Conservation (phyloP, 2,113 vertebrate species). For the Epinephelus fuscoguttatus region DNA sequence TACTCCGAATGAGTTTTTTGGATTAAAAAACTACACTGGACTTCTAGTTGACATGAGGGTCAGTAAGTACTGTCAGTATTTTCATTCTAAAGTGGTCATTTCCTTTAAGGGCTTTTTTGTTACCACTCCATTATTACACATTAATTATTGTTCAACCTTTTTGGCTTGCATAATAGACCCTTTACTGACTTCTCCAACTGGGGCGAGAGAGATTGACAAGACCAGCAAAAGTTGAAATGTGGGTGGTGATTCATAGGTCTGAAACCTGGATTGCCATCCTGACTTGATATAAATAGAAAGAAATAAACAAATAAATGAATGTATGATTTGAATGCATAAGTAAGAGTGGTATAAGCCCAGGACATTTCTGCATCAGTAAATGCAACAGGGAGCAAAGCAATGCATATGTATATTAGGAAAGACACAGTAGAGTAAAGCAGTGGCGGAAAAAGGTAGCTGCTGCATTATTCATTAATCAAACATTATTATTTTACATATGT, state of each 20-base stretch:
- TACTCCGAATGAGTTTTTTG: too few species aligned
- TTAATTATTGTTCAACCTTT: constrained; percentile 17
- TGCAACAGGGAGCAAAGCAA: constrained; percentile 8
- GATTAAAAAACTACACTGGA: too few species aligned
- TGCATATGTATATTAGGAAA: not conserved
- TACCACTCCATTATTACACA: constrained; percentile 12
- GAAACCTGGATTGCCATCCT: not conserved
- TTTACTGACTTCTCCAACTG: not conserved
- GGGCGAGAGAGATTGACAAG: not conserved
- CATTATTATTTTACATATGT: not conserved
- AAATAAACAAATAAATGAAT: not conserved
- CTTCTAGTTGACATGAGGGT: too few species aligned
- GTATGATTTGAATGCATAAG: not conserved
- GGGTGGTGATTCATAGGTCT: not conserved
- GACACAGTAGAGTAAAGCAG: not conserved
- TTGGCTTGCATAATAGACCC: constrained; percentile 5
- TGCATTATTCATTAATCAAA: constrained; percentile 14
- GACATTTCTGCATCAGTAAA: not conserved
- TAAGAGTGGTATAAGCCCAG: constrained; percentile 1
- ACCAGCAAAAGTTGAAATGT: not conserved
- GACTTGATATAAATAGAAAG: not conserved
- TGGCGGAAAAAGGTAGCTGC: not conserved
- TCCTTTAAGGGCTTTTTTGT: not conserved
- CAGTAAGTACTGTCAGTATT: too few species aligned
- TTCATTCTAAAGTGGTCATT: too few species aligned